Evolutionary conservation across 2,888 invertebrate genomes (phyloP).

Genomic region (Andrena minutula): DNA sequence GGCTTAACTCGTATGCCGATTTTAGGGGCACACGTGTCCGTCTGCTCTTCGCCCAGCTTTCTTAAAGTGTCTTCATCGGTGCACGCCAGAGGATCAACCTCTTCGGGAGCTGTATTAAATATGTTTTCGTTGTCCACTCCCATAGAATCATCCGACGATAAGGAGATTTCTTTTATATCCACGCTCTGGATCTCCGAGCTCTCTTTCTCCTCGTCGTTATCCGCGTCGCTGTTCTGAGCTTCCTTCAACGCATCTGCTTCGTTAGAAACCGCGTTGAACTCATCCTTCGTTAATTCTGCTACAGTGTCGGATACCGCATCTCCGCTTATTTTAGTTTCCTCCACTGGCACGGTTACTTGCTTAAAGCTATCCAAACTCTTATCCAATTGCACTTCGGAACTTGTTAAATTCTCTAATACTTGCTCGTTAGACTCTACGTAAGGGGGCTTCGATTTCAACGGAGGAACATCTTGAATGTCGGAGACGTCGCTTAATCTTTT

Average conservation of each 20-base stretch:
- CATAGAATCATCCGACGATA: constrained; percentile 77
- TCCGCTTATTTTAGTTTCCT: constrained; percentile 22
- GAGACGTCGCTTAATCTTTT: constrained; percentile 68
- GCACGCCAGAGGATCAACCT: constrained; percentile 83
- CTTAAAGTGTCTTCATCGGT: constrained; percentile 74
- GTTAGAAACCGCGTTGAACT: constrained; percentile 28
- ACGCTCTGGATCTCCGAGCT: constrained; percentile 71
- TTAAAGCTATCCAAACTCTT: constrained; percentile 34
- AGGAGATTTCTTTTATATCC: constrained; percentile 64
- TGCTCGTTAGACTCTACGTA: constrained; percentile 55
- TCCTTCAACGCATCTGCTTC: constrained; percentile 15
- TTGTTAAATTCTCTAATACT: constrained; percentile 32
- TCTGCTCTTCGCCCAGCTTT: constrained; percentile 36
- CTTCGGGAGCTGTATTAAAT: constrained; percentile 71
- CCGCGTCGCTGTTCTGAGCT: constrained; percentile 11
- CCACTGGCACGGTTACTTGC: constrained; percentile 11
- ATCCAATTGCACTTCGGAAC: constrained; percentile 30
- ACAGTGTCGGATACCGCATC: constrained; percentile 1
- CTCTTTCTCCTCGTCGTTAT: constrained; percentile 48
- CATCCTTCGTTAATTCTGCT: constrained; percentile 30
- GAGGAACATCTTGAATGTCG: constrained; percentile 73
- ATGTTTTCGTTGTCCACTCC: constrained; percentile 73
- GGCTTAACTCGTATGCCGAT: constrained; percentile 79
- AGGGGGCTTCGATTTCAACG: constrained; percentile 73
- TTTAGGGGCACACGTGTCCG: constrained; percentile 29